Percentiles rank a stretch among this genome's conserved stretches.
Conservation (phyloP, 2,888 invertebrate species). For the Calameuta pallipes region DNA sequence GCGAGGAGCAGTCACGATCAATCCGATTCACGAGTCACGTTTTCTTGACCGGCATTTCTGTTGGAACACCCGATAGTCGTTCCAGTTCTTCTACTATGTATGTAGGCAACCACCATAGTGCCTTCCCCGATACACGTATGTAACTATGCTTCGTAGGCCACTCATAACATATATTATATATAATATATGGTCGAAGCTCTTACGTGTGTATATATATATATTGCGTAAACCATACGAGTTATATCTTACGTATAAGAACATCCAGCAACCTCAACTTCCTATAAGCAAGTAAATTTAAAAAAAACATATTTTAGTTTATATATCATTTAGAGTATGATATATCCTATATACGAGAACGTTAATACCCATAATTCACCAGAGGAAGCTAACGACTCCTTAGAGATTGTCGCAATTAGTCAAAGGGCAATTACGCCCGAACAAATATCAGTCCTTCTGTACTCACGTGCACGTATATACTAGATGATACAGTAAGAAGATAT, state of each 20-base stretch:
- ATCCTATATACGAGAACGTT: not conserved
- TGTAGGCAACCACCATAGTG: not conserved
- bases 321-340: not conserved
- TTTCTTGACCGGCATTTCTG: conserved; percentile 27
- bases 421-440: not conserved
- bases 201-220: not conserved
- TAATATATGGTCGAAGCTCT: not conserved
- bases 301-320: too few relatives aligned
- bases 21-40: conserved; percentile 38
- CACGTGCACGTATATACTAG: not conserved
- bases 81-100: not conserved
- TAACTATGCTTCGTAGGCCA: not conserved
- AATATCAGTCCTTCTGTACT: not conserved
- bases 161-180: not conserved
- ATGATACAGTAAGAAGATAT: not conserved
- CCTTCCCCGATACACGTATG: not conserved
- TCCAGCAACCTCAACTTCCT: not conserved
- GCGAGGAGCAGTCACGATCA: conserved; percentile 26
- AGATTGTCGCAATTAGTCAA: not conserved
- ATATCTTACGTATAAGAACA: not conserved
- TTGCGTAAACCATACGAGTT: not conserved
- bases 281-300: not conserved
- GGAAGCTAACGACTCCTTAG: not conserved
- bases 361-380: not conserved
- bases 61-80: conserved; percentile 25